Base-by-base conservation (phyloP, 2,113 vertebrate species). In the Thinocorus orbignyianus region DNA sequence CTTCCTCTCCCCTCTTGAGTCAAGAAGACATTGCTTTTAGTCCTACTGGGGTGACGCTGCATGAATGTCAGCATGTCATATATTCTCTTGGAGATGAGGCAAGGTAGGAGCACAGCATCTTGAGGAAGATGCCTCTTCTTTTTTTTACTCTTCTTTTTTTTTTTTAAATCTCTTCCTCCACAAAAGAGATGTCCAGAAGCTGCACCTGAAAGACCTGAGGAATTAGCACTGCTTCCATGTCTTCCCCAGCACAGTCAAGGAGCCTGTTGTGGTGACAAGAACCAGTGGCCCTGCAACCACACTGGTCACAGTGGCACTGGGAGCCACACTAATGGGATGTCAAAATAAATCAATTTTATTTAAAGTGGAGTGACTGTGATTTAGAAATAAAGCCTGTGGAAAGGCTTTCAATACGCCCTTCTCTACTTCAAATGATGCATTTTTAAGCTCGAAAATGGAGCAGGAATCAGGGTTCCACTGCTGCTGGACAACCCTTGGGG, bases 301-400 rank as follows among this genome's bases (percentile, higher is more conserved):
- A 31, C 39, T 69, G 46, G 51, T 70, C 20, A 31, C 69, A 15
- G 31, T 6, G 42, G 23, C 33, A 25, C 82, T 76, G 76, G 77
- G 48, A 69, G 42, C 31, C 31, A 10, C 17, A 1, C 17, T 52
- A 54, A 55, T 0, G 1, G 30, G 30, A 52, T 4, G 2, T 11
- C 54, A 42, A 57, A 20, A 66, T 69, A 65, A 52, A 46, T 39
- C 11, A 13, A 25, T 22, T 52, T 88, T 80, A 42, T 55, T 71
- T 76, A 42, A 69, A 1, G 0, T 9, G 30, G 12, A 20, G 35
- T 28, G 22, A 33, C 13, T 58, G 23, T 42, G 49, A 65, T 70
- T 91, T 84, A 41, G 37, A 39, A 88, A 80, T 23, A 69, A 84
- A 88, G 55, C 51, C 57, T 20, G 15, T 18, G 81, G 55, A 39